phyloP scores from a whole-genome alignment of 2,888 invertebrate genomes.

The Drosophila flavopinicola region DNA sequence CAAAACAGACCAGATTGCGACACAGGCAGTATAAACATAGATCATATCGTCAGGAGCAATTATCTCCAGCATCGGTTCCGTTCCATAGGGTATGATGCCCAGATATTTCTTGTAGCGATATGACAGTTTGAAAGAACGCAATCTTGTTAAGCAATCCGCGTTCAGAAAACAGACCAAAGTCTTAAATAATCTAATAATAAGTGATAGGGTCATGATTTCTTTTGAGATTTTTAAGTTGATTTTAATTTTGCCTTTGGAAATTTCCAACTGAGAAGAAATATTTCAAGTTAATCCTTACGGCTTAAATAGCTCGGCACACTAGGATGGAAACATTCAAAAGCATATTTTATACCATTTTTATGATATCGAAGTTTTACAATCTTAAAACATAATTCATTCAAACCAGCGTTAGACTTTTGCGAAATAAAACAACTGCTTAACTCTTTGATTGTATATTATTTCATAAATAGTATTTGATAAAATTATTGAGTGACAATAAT shows the following conservation, averaged over 20 bases:
- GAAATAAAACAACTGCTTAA: constrained; percentile 3
- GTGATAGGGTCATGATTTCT: constrained; percentile 2
- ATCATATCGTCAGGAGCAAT: neutral
- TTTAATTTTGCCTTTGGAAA: constrained; percentile 1
- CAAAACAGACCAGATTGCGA: neutral
- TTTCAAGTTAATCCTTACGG: neutral
- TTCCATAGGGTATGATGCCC: constrained; percentile 3
- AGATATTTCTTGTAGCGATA: neutral
- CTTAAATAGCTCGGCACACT: neutral
- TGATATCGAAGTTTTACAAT: too few species aligned
- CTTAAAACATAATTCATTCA: neutral
- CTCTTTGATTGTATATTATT: constrained; percentile 27
- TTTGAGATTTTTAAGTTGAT: neutral
- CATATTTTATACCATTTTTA: too few species aligned
- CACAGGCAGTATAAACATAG: too few species aligned
- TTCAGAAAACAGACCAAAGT: too few species aligned
- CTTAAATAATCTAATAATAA: too few species aligned
- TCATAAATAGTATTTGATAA: constrained; percentile 42
- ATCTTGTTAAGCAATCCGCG: neutral
- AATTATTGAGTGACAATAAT: constrained; percentile 33
- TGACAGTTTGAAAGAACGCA: neutral
- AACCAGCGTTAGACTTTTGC: neutral
- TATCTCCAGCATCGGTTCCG: neutral
- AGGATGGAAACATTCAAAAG: neutral
- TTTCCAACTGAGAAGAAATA: neutral